Conservation (phyloP, 2,888 invertebrate species). For the Mallateleia sp. region DNA sequence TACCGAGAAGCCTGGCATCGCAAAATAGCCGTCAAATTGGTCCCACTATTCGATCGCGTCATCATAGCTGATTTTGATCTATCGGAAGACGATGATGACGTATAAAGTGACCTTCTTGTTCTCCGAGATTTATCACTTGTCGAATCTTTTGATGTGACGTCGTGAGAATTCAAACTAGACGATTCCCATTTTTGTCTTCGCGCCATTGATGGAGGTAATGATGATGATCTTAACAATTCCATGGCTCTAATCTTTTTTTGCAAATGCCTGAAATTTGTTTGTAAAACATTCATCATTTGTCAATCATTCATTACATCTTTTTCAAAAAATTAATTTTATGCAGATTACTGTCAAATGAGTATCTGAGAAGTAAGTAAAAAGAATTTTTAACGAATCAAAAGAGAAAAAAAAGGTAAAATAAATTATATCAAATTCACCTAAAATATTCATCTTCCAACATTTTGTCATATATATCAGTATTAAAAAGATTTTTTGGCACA, state of each 20-base stretch:
- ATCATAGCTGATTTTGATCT: slow-evolving; percentile 86
- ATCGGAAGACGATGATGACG: slow-evolving; percentile 83
- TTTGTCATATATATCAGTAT: slow-evolving; percentile 93
- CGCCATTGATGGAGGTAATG: slow-evolving; percentile 93
- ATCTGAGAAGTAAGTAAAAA: too few relatives aligned
- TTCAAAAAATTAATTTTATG: too few relatives aligned
- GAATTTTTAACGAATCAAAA: too few relatives aligned
- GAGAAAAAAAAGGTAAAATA: too few relatives aligned
- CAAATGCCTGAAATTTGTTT: too few relatives aligned
- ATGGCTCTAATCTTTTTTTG: slow-evolving; percentile 92
- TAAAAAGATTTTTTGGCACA: slow-evolving; percentile 93
- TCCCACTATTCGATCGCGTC: slow-evolving; percentile 85
- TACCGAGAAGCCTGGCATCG: slow-evolving; percentile 89
- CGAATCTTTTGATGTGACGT: slow-evolving; percentile 74
- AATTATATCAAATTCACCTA: too few relatives aligned
- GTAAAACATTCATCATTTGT: too few relatives aligned
- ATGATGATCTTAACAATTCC: slow-evolving; percentile 92
- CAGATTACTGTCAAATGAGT: too few relatives aligned
- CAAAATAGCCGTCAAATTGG: slow-evolving; percentile 92
- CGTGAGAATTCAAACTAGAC: slow-evolving; percentile 76
- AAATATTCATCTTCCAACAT: slow-evolving; percentile 94
- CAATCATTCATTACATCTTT: too few relatives aligned
- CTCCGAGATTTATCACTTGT: slow-evolving; percentile 72
- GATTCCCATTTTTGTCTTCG: slow-evolving; percentile 90
- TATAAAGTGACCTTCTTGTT: slow-evolving; percentile 72